Evolutionary conservation across 2,797 vertebrate genomes (phyloP), one percentile per base, ranked within the genome.

Genomic region (Sylvilagus floridanus): DNA sequence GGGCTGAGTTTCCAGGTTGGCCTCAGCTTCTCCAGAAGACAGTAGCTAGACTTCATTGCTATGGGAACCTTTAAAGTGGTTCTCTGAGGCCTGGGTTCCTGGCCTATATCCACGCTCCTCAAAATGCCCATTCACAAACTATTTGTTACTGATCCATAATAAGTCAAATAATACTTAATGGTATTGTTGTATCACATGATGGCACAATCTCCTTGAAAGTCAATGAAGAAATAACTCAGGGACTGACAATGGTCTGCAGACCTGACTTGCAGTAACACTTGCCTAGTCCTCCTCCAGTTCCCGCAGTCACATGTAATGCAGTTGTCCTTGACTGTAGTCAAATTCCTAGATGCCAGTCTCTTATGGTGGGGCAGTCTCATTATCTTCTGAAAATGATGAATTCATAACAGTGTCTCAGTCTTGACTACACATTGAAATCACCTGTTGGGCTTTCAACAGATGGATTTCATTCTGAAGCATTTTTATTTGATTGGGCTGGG

Each of bases 81-180:
- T 32, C n/a, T 42, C 22, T 68, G 19, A 26, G 14, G 3, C 30
- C 79, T 50, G 50, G n/a, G 7, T 37, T 88, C 3, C 37, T 54
- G 37, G 30, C 30, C 57, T 71, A 35, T 12, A 65, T 50, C 75
- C 62, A 22, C 5, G 24, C n/a, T 73, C 32, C 32, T 95, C 26
- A 32, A 60, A 79, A 52, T 32, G 26, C 26, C 68, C 28, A 24
- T 42, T 2, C 28, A 37, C n/a, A 37, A 69, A 60, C 50, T 62
- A 2, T 62, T 62, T 24, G 57, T 52, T 86, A 63, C 17, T 17
- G 4, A 24, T 63, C 9, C 13, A n/a, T 4, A 6, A 42, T 73
- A 93, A 78, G 32, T 92, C 13, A 68, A 63, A 62, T 57, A 65
- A 65, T 24, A 50, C 32, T 87, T 95, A 69, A 75, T 79, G 50